Evolutionary conservation across 2,113 vertebrate species (phyloP).

Genomic region (Nettapus auritus): DNA sequence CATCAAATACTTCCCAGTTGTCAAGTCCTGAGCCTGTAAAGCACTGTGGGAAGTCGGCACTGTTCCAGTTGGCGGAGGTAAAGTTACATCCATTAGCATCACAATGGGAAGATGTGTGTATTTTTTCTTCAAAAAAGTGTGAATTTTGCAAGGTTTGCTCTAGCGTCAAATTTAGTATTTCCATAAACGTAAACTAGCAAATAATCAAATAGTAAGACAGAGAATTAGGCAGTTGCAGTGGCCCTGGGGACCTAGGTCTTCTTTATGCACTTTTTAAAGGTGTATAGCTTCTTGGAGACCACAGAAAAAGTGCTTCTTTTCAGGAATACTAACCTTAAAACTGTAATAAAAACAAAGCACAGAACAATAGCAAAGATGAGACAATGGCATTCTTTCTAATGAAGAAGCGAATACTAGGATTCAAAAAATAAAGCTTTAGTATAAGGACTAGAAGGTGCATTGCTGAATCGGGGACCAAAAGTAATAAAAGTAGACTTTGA

Average conservation of each 20-base stretch:
- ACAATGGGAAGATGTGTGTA: not conserved
- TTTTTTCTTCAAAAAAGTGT: not conserved
- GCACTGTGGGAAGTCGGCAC: constrained; percentile 83
- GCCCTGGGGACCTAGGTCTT: not conserved
- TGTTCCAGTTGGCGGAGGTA: constrained; percentile 89
- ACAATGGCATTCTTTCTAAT: not conserved
- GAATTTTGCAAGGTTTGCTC: not conserved
- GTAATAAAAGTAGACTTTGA: not conserved
- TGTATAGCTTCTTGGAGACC: not conserved
- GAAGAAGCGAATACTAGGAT: not conserved
- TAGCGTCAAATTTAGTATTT: not conserved
- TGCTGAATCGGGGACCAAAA: not conserved
- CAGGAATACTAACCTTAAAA: not conserved
- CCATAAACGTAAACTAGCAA: not conserved
- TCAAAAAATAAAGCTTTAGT: not conserved
- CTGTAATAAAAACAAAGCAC: not conserved
- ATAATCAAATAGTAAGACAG: not conserved
- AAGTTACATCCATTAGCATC: not conserved
- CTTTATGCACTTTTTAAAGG: not conserved
- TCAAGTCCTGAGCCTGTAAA: constrained; percentile 80
- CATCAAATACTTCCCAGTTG: constrained; percentile 81
- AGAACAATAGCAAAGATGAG: not conserved
- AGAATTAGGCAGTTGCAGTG: not conserved
- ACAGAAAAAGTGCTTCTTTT: not conserved
- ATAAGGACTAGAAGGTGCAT: not conserved